These are phyloP conservation scores for Synergus gifuensis DNA, from an alignment of 2,888 invertebrate genomes.

Conservation along the genomic window DNA sequence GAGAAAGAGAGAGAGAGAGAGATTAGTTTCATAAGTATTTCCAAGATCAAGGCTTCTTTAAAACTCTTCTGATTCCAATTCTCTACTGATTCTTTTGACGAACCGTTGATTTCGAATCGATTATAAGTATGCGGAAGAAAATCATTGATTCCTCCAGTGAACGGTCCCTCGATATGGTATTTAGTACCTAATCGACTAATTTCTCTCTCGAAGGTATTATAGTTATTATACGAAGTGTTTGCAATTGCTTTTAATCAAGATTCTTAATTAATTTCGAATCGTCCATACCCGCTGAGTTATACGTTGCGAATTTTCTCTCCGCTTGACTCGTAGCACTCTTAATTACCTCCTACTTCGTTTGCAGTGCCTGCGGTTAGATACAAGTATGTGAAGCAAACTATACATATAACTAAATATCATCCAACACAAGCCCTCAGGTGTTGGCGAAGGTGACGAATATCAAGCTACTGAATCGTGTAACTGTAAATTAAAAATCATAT, in stretches of 20 bases:
- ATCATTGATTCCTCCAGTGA: too few species aligned
- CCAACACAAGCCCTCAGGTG: background rate
- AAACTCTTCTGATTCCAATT: too few species aligned
- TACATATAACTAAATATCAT: background rate
- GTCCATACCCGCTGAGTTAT: constrained; percentile 23
- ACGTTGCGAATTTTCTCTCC: constrained; percentile 18
- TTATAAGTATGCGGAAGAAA: too few species aligned
- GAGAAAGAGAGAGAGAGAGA: constrained; percentile 39
- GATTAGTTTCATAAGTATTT: constrained; percentile 59
- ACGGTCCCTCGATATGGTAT: too few species aligned
- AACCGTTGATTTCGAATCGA: too few species aligned
- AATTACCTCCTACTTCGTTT: background rate
- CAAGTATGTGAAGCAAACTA: background rate
- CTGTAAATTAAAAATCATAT: background rate
- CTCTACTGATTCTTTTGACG: too few species aligned
- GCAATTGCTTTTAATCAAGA: constrained; percentile 32
- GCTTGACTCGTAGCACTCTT: background rate
- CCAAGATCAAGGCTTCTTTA: constrained; percentile 52
- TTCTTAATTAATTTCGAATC: constrained; percentile 41
- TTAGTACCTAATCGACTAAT: constrained; percentile 17
- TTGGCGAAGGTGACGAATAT: background rate
- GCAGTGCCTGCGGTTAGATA: background rate
- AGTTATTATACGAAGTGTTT: constrained; percentile 21
- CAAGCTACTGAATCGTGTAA: background rate
- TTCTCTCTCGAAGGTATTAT: constrained; percentile 11